Evolutionary conservation across 2,113 vertebrate species (phyloP).

Genomic region (Pedionomus torquatus): DNA sequence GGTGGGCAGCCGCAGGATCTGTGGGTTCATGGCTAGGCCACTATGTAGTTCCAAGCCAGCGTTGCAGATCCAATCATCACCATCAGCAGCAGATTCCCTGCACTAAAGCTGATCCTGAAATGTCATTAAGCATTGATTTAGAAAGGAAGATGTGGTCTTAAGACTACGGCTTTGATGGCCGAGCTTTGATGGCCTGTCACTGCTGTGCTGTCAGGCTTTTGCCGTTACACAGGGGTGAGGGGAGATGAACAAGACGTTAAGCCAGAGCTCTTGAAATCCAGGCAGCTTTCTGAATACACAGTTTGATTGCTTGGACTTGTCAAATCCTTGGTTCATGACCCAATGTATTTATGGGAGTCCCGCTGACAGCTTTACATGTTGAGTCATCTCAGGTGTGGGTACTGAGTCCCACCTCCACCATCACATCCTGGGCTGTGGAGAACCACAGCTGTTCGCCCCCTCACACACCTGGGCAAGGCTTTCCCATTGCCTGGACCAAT

Average conservation of each 20-base stretch:
- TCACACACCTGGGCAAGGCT: neutral
- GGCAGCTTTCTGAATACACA: neutral
- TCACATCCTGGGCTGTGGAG: neutral
- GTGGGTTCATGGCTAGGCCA: neutral
- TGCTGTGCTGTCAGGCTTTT: neutral
- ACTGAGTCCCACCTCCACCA: neutral
- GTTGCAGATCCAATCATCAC: neutral
- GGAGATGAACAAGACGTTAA: neutral
- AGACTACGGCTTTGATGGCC: neutral
- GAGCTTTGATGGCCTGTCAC: neutral
- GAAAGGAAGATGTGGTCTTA: neutral
- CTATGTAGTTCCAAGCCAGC: neutral
- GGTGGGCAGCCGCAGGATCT: neutral
- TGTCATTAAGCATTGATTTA: neutral
- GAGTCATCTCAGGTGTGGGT: neutral
- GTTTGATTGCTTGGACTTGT: neutral
- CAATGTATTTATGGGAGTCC: rapidly evolving
- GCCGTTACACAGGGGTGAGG: rapidly evolving
- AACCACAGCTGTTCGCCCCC: neutral
- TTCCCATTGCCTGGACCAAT: neutral
- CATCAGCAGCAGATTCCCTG: neutral
- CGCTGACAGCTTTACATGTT: rapidly evolving
- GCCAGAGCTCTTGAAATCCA: neutral
- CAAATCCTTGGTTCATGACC: neutral
- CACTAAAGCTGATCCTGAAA: neutral